Evolutionary conservation across 2,888 invertebrate species (phyloP).

Genomic region (Caenorhabditis uteleia): DNA sequence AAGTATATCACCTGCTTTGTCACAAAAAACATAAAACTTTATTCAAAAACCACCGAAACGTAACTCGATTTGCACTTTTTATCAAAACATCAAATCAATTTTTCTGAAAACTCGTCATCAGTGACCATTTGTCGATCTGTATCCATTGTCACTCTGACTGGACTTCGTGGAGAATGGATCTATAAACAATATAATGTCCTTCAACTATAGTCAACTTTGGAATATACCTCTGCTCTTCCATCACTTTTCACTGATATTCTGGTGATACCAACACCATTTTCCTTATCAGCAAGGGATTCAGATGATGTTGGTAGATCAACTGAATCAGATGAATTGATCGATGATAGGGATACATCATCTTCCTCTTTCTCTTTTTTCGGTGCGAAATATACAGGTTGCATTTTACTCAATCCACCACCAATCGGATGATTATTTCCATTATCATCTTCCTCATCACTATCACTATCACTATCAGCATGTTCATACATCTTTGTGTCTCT

Average conservation of each 20-base stretch:
- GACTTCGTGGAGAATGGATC: slow-evolving; percentile 35
- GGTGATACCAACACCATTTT: slow-evolving; percentile 14
- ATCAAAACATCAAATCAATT: slow-evolving; percentile 30
- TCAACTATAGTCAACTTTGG: neutral
- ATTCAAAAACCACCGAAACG: too few relatives aligned
- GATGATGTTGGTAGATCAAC: slow-evolving; percentile 4
- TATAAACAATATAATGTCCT: slow-evolving; percentile 10
- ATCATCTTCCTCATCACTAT: slow-evolving; percentile 18
- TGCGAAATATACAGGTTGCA: slow-evolving; percentile 34
- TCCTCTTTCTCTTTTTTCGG: slow-evolving; percentile 8
- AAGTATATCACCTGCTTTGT: too few relatives aligned
- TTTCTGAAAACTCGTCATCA: slow-evolving; percentile 40
- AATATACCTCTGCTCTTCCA: slow-evolving; percentile 30
- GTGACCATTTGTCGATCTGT: slow-evolving; percentile 28
- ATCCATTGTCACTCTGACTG: slow-evolving; percentile 28
- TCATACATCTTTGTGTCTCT: slow-evolving; percentile 15
- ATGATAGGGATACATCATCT: slow-evolving; percentile 8
- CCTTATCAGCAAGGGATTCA: slow-evolving; percentile 9
- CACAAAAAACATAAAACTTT: too few relatives aligned
- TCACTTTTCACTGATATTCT: slow-evolving; percentile 37
- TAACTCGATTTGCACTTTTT: too few relatives aligned
- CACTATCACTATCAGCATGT: slow-evolving; percentile 15
- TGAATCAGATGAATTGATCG: slow-evolving; percentile 10
- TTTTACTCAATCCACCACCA: slow-evolving; percentile 20
- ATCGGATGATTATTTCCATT: slow-evolving; percentile 15